These are phyloP conservation scores for Drosophila helvetica DNA, from an alignment of 2,888 invertebrate species.

Conservation along the genomic window DNA sequence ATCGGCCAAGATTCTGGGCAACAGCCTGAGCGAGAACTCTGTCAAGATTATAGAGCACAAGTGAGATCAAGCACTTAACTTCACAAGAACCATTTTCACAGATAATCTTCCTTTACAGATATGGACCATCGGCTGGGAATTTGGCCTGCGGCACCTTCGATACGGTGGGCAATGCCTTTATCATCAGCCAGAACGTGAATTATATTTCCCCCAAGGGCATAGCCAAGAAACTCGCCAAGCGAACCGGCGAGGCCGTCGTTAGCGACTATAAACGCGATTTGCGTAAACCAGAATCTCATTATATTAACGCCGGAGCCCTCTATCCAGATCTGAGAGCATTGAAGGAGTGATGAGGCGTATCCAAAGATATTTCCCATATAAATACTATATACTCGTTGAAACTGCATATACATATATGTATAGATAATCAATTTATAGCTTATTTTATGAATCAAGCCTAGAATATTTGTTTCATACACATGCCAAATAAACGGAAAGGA, in stretches of 20 bases:
- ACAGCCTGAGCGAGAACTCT: constrained; percentile 88
- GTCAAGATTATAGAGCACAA: constrained; percentile 90
- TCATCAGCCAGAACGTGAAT: constrained; percentile 87
- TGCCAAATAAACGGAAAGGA: constrained; percentile 3
- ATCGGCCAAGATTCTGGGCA: constrained; percentile 88
- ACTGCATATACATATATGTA: constrained; percentile 16
- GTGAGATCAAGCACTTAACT: constrained; percentile 84
- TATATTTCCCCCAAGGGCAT: constrained; percentile 88
- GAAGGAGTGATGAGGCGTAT: constrained; percentile 48
- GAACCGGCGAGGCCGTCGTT: constrained; percentile 86
- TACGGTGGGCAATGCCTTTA: constrained; percentile 88
- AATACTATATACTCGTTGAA: constrained; percentile 4
- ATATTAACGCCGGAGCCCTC: constrained; percentile 79
- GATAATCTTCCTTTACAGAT: constrained; percentile 84
- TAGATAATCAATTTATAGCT: constrained; percentile 9
- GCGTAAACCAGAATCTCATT: constrained; percentile 69
- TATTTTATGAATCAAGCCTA: constrained; percentile 1
- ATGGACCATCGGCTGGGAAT: constrained; percentile 88
- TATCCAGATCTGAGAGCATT: constrained; percentile 82
- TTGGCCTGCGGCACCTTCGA: constrained; percentile 88
- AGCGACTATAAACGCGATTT: constrained; percentile 81
- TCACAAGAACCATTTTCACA: neutral
- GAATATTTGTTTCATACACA: constrained; percentile 9
- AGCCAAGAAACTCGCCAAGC: constrained; percentile 87
- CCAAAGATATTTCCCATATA: constrained; percentile 16